These are phyloP conservation scores for Episyrphus balteatus DNA, from an alignment of 1,140 invertebrate species.

Conservation along the genomic window DNA sequence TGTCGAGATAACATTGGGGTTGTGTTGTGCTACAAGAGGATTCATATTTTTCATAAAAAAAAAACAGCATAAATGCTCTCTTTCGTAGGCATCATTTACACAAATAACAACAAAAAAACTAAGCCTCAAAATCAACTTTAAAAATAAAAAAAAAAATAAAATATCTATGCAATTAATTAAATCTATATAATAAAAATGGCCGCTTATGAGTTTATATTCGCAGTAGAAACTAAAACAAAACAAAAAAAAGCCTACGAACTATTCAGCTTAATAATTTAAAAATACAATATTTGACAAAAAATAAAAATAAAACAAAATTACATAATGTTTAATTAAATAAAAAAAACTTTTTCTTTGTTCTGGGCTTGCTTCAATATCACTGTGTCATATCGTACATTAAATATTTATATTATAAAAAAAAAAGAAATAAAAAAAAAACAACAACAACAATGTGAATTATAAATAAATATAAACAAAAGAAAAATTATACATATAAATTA, in stretches of 20 bases:
- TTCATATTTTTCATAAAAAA: too few species aligned
- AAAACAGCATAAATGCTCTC: too few species aligned
- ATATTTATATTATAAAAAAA: background rate
- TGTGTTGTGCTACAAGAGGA: too few species aligned
- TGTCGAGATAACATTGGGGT: too few species aligned
- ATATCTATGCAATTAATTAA: too few species aligned
- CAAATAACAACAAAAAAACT: too few species aligned
- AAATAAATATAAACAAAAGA: background rate
- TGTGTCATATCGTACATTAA: constrained; percentile 13
- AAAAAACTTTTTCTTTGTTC: constrained; percentile 2
- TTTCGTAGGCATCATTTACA: too few species aligned
- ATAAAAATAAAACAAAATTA: background rate
- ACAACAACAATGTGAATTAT: background rate
- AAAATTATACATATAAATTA: background rate
- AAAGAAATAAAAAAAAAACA: background rate
- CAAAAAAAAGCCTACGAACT: too few species aligned
- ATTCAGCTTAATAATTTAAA: background rate
- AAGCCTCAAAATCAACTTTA: too few species aligned
- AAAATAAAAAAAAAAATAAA: too few species aligned
- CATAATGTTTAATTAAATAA: background rate
- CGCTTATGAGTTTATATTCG: background rate
- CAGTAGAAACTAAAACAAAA: too few species aligned
- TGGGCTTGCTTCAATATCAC: constrained; percentile 13
- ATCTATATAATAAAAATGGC: background rate
- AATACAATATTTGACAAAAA: background rate